Percentiles rank a stretch among this genome's conserved stretches.
Evolutionary conservation across 1,140 invertebrate species (phyloP).

Genomic region (Cyrtorhinus lividipennis): DNA sequence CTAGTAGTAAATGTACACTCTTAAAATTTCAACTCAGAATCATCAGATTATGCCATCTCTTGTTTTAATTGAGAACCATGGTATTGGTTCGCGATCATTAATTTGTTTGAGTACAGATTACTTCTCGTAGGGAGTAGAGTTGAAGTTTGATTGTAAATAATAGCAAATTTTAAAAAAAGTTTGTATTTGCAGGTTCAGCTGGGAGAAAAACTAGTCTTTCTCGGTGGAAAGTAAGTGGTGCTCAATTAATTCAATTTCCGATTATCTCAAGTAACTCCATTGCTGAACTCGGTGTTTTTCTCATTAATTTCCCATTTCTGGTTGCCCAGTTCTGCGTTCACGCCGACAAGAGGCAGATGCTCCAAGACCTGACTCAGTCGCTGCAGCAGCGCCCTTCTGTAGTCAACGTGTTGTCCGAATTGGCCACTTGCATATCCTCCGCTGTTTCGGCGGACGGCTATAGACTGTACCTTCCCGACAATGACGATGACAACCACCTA

Average conservation of each 20-base stretch:
- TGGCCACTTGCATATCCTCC: conserved; percentile 42
- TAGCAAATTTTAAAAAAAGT: no score
- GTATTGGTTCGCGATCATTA: no score
- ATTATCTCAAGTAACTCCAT: not conserved
- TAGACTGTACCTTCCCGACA: conserved; percentile 35
- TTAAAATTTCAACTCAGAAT: no score
- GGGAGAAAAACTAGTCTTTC: conserved; percentile 36
- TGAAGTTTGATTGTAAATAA: no score
- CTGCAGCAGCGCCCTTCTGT: conserved; percentile 37
- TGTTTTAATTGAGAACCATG: no score
- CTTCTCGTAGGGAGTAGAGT: no score
- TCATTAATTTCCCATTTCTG: not conserved
- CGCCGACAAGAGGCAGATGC: conserved; percentile 44
- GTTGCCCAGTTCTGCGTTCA: conserved; percentile 41
- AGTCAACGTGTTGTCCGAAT: conserved; percentile 41
- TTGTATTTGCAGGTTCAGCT: conserved; percentile 27
- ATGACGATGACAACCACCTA: conserved; percentile 25
- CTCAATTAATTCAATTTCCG: not conserved
- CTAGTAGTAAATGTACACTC: no score
- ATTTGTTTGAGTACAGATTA: no score
- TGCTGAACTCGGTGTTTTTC: not conserved
- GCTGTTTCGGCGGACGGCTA: conserved; percentile 43
- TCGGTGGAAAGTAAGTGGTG: conserved; percentile 37
- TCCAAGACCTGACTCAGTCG: conserved; percentile 41
- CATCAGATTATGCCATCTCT: no score